phyloP scores from a whole-genome alignment of 2,113 vertebrate species.

The Tyrannus savana region DNA sequence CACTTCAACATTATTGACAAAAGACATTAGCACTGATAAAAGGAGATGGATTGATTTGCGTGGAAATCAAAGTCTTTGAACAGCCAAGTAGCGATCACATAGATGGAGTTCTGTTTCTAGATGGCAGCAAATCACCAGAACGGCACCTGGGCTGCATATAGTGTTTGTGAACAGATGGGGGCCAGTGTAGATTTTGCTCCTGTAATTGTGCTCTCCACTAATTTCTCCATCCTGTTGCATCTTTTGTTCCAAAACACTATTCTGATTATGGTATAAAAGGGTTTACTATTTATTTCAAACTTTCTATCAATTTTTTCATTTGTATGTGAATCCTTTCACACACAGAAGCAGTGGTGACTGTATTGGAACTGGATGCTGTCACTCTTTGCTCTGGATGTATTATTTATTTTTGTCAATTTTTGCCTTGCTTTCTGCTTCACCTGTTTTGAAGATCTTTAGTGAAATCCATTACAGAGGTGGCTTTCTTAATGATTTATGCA shows the following conservation, averaged over 20 bases:
- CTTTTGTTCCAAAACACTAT: background rate
- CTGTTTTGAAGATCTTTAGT: background rate
- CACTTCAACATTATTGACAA: background rate
- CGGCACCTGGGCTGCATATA: accelerated
- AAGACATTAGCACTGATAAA: background rate
- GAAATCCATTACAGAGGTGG: background rate
- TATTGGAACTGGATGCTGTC: background rate
- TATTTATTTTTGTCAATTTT: background rate
- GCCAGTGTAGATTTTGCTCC: background rate
- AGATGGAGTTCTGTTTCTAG: background rate
- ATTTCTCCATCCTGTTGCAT: background rate
- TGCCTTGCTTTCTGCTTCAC: background rate
- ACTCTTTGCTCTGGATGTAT: background rate
- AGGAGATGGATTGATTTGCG: background rate
- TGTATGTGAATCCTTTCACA: background rate
- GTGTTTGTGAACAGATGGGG: background rate
- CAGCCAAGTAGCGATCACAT: accelerated
- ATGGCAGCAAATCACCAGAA: background rate
- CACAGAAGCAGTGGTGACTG: background rate
- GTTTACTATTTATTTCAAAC: background rate
- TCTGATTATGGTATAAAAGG: background rate
- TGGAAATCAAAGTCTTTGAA: background rate
- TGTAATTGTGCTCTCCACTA: background rate
- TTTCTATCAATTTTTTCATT: background rate
- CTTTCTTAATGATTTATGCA: background rate